Base-by-base conservation (phyloP, 1,140 invertebrate species). In the Stegodyphus mimosarum region DNA sequence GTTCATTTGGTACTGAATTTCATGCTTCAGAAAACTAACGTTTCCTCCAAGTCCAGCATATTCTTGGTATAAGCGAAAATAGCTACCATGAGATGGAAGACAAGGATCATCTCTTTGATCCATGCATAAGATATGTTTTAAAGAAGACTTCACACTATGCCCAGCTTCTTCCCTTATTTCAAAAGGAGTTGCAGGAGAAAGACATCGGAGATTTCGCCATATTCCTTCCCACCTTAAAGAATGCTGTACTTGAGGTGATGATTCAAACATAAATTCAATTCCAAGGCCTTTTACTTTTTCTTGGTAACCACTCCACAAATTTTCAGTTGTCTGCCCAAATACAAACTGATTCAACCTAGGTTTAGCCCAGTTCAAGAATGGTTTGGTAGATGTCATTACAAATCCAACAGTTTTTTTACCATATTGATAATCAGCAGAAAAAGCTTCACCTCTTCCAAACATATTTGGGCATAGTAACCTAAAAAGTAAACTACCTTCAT, bases 41-140 rank as follows among this genome's bases (percentile, higher is more conserved):
- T 96, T 94, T 6, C 97, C 97, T 33, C 96, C 96, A 1, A 97
- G 90, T 6, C 97, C 96, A 70, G 96, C 95, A 89, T 95, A 91
- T 92, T 98, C 96, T 77, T 91, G 90, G n/a, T 88, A 88, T 6
- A 91, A 64, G 86, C 94, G 93, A 18, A 96, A 90, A 74, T 95
- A 91, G 18, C 92, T 90, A 17, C 96, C 96, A 84, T 88, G 89
- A 49, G 92, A 93, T 0, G 96, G 96, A 90, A 97, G 94, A 87
- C 97, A 93, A 33, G 91, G 88, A 86, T 94, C 93, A 90, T 98
- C 95, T 86, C 96, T 92, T 83, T 93, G 93, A 90, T 98, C 96
- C 69, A 95, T 92, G 0, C 92, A 92, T 83, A 95, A 92, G 69
- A 95, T 94, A 90, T 97, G 94, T 87, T 90, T 90, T n/a, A 98